These are phyloP conservation scores for Tretioscincus oriximinensis DNA, from an alignment of 2,113 vertebrate genomes.

Conservation along the genomic window DNA sequence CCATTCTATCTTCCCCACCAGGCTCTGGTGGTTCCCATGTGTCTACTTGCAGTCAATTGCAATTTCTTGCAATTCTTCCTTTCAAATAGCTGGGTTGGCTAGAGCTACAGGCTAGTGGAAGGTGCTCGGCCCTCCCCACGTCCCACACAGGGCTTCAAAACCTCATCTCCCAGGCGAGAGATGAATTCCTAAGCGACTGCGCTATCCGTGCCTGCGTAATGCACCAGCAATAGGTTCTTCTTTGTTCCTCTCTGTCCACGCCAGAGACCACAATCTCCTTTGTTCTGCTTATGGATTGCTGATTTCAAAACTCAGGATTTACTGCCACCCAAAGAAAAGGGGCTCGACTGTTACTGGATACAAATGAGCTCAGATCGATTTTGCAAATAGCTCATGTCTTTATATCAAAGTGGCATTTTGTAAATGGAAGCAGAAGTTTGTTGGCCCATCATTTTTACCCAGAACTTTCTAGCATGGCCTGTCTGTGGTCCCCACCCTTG, in stretches of 20 bases:
- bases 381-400: constrained; percentile 16
- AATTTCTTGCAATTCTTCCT: too few species aligned
- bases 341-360: neutral
- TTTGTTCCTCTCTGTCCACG: neutral
- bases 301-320: neutral
- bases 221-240: neutral
- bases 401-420: neutral
- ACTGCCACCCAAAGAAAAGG: neutral
- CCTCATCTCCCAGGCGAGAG: too few species aligned
- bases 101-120: too few species aligned
- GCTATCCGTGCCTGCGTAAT: too few species aligned
- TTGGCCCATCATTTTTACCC: neutral
- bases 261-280: neutral
- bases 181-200: too few species aligned
- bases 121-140: too few species aligned
- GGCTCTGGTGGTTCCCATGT: too few species aligned
- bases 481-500: neutral
- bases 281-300: neutral
- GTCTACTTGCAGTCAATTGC: too few species aligned
- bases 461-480: neutral
- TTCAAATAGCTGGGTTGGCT: too few species aligned
- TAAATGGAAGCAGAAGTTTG: neutral
- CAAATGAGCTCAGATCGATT: constrained; percentile 5
- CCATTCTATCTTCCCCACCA: too few species aligned
- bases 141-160: too few species aligned